Evolutionary conservation across 2,888 invertebrate species (phyloP).

Genomic region (Philereme transversata): DNA sequence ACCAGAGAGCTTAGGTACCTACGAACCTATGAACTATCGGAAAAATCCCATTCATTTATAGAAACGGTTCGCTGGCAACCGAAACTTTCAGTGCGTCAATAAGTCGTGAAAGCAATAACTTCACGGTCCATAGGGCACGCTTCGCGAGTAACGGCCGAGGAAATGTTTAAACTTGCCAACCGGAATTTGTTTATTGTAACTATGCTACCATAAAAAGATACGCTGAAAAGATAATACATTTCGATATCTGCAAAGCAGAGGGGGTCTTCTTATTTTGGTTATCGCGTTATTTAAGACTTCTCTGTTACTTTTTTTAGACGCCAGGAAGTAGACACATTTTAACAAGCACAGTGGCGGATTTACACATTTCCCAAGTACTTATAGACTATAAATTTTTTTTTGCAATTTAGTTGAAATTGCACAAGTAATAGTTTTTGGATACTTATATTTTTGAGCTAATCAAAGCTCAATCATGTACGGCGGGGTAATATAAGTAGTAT

Average conservation of each 20-base stretch:
- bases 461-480: no score
- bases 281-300: slow-evolving; percentile 38
- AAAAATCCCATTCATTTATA: slow-evolving; percentile 42
- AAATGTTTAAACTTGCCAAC: slow-evolving; percentile 64
- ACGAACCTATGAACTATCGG: slow-evolving; percentile 19
- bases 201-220: slow-evolving; percentile 46
- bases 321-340: slow-evolving; percentile 49
- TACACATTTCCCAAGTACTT: no score
- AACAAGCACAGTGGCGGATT: slow-evolving; percentile 47
- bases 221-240: slow-evolving; percentile 28
- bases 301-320: slow-evolving; percentile 38
- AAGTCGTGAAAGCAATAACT: slow-evolving; percentile 66
- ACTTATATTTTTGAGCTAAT: no score
- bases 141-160: slow-evolving; percentile 55
- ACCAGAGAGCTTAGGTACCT: slow-evolving; percentile 1
- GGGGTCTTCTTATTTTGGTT: slow-evolving; percentile 42
- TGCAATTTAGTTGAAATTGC: no score
- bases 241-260: slow-evolving; percentile 15
- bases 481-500: no score
- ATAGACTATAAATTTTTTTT: no score
- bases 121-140: slow-evolving; percentile 64
- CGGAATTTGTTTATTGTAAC: slow-evolving; percentile 58
- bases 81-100: slow-evolving; percentile 57
- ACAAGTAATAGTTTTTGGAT: no score
- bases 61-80: slow-evolving; percentile 40